phyloP scores from a whole-genome alignment of 2,888 invertebrate species.

The Dorcus hopei region DNA sequence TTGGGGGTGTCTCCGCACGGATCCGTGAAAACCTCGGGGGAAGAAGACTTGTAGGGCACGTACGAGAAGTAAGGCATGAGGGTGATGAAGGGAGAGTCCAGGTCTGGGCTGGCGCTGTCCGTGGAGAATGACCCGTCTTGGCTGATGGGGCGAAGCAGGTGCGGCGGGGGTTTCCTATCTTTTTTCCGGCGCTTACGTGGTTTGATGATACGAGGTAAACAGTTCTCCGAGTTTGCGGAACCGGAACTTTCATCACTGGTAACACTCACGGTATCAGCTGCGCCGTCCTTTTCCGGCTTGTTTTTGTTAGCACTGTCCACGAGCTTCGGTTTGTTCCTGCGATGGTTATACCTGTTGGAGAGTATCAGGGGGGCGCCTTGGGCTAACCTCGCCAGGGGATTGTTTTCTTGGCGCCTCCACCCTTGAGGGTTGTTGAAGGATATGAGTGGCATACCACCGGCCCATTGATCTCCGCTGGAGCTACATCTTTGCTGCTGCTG shows the following conservation, averaged over 20 bases:
- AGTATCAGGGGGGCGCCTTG: slow-evolving; percentile 83
- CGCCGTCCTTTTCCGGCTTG: slow-evolving; percentile 5
- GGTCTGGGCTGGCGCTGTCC: slow-evolving; percentile 41
- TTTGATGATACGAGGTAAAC: slow-evolving; percentile 84
- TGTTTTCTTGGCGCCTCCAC: slow-evolving; percentile 31
- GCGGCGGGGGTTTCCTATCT: slow-evolving; percentile 72
- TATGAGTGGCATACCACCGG: slow-evolving; percentile 73
- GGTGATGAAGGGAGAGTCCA: slow-evolving; percentile 19
- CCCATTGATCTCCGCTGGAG: slow-evolving; percentile 62
- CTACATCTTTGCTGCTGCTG: slow-evolving; percentile 39
- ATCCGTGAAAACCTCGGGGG: not conserved
- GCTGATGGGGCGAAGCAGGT: slow-evolving; percentile 34
- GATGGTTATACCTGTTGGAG: slow-evolving; percentile 58
- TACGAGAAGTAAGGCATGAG: slow-evolving; percentile 12
- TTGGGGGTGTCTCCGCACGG: slow-evolving; percentile 39
- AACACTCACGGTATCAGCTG: slow-evolving; percentile 64
- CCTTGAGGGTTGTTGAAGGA: slow-evolving; percentile 59
- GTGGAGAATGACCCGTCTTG: slow-evolving; percentile 39
- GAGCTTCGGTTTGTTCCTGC: slow-evolving; percentile 32
- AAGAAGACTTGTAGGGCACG: not conserved
- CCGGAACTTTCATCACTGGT: slow-evolving; percentile 77
- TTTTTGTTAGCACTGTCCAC: not conserved
- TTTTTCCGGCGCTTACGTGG: slow-evolving; percentile 87
- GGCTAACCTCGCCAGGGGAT: slow-evolving; percentile 70
- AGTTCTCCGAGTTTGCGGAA: slow-evolving; percentile 64